Base-by-base conservation (phyloP, 2,888 invertebrate species). In the Aporophyla lueneburgensis region DNA sequence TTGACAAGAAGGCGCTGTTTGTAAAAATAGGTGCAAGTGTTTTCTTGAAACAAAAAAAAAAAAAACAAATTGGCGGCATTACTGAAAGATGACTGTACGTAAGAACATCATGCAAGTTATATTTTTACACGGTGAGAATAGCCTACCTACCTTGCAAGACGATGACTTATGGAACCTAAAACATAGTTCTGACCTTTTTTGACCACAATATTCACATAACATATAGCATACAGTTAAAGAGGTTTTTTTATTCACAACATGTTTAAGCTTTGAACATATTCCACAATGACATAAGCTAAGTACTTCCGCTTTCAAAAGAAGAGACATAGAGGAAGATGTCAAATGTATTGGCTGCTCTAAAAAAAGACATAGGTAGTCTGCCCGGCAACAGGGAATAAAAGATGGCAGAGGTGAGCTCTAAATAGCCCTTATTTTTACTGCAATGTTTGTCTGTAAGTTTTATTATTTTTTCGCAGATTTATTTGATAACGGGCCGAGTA, bases 111-210 rank as follows among this genome's bases (percentile, higher is more conserved):
- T 33, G 33, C 33, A 33, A 33, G 1, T 33, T 33, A 33, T 33
- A 3, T n/a, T n/a, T n/a, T n/a, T n/a, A n/a, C n/a, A n/a, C 3
- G 33, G 33, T 33, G 33, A 3, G 33, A 33, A 33, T 19, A 21
- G 12, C 16, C 40, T 16, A n/a, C 19, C 10, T 10, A 63, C 46
- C 12, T 27, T 27, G 51, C 21, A 66, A 51, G 16, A 51, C 0
- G 51, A 21, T 27, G 21, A 5, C 33, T 16, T n/a, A 53, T 58
- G 12, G 12, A 6, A 7, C 6, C 12, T 33, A n/a, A 46, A 59
- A 78, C 61, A 51, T 73, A 81, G 70, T 74, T 76, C 69, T 72
- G 62, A 59, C 58, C 21, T 24, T 46, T 24, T 27, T 27, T 33
- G 53, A 67, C 33, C 16, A 56, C 76, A 76, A 73, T 14, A 43